Conservation (phyloP, 2,888 invertebrate genomes). For the Salticus scenicus region DNA sequence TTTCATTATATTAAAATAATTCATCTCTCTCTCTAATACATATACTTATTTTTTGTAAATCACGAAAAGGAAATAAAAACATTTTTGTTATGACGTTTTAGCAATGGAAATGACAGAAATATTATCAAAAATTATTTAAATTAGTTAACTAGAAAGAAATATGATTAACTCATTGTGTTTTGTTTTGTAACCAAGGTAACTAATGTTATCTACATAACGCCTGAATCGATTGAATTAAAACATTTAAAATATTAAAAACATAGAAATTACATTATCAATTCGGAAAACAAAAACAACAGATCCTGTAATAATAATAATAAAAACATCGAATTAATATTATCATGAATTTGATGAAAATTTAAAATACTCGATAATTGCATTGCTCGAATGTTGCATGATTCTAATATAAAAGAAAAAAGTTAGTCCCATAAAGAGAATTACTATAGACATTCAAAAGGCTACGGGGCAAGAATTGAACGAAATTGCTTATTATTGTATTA, state of each 20-base stretch:
- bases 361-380: background rate
- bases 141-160: background rate
- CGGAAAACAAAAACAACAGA: background rate
- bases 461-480: background rate
- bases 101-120: too few relatives aligned
- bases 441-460: background rate
- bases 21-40: too few relatives aligned
- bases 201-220: slow-evolving; percentile 1
- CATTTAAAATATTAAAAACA: slow-evolving; percentile 1
- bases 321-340: background rate
- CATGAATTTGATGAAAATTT: background rate
- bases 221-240: background rate
- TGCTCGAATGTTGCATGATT: background rate
- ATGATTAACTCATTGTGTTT: background rate
- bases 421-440: background rate
- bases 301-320: background rate
- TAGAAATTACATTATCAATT: background rate
- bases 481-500: background rate
- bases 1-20: too few relatives aligned
- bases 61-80: too few relatives aligned
- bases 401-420: too few relatives aligned
- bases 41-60: too few relatives aligned
- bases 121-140: background rate
- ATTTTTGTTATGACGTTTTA: too few relatives aligned
- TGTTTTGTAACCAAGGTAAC: slow-evolving; percentile 3